Base-by-base conservation (phyloP, 2,888 invertebrate species). In the Drosophila infuscata region DNA sequence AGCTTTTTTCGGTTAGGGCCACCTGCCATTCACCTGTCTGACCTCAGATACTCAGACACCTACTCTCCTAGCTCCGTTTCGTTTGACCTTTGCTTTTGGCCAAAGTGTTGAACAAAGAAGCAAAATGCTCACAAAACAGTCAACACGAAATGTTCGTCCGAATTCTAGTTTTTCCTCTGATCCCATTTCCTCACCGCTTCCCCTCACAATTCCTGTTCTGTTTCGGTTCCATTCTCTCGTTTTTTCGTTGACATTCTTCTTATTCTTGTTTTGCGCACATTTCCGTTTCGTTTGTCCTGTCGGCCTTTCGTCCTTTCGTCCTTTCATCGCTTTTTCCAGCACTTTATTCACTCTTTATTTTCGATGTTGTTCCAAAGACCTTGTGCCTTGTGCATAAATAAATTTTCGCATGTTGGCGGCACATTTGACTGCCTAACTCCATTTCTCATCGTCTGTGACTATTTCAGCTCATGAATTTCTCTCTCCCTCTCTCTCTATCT, bases 381-480 rank as follows among this genome's bases (percentile, higher is more conserved):
- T 72, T 75, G 74, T 35, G 48, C 43, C 69, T 71, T 74, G 70
- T 74, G 76, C 74, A 82, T 82, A 78, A 80, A 82, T 80, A 80
- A 82, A 80, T 75, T 82, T 79, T 82, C 82, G 82, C 82, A 82
- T 82, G 82, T 80, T 78, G 75, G 75, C 69, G 69, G 80, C 80
- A 82, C 82, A 82, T 82, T 82, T 82, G 78, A 63, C 75, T 75
- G 70, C 52, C 72, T 48, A 72, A 69, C 79, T 76, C 62, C 57
- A 56, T 61, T 61, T 71, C 52, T 36, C 57, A 41, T 54, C 48
- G 52, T 11, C 56, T 43, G 51, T 46, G 29, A 52, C 64, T 52
- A 35, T 73, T 36, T 51, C 38, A 30, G 35, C 32, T n/a, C 32
- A 9, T 3, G 8, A n/a, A 9, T 41, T 35, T 30, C 33, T 41